Evolutionary conservation across 2,113 vertebrate species (phyloP).

Genomic region (Salvelinus namaycush): DNA sequence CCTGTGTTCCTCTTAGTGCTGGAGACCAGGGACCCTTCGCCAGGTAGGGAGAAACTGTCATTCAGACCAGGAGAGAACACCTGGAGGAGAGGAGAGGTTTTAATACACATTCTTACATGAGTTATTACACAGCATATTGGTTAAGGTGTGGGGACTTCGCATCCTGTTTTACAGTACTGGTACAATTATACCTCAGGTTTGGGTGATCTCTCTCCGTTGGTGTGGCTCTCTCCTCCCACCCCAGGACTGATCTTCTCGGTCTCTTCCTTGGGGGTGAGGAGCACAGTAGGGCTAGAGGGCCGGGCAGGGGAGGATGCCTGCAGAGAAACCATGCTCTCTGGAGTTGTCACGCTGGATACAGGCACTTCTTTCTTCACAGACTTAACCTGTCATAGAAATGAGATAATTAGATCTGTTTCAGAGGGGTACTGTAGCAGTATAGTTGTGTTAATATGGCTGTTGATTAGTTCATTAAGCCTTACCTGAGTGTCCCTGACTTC

Average conservation of each 20-base stretch:
- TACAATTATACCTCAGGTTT: conserved; percentile 35
- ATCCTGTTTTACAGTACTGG: background rate
- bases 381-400: conserved; percentile 45
- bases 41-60: conserved; percentile 68
- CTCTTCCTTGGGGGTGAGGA: conserved; percentile 40
- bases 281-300: conserved; percentile 30
- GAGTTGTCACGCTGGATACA: conserved; percentile 24
- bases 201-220: conserved; percentile 53
- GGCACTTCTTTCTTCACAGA: conserved; percentile 56
- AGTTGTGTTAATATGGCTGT: background rate
- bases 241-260: conserved; percentile 31
- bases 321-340: conserved; percentile 20
- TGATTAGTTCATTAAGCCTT: conserved; percentile 7
- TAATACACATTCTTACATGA: background rate
- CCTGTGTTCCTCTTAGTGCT: conserved; percentile 74
- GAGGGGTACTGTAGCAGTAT: background rate
- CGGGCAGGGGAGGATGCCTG: conserved; percentile 8
- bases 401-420: background rate
- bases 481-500: conserved; percentile 63
- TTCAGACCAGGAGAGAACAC: conserved; percentile 42
- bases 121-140: too few relatives aligned
- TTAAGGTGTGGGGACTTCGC: background rate
- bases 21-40: conserved; percentile 74
- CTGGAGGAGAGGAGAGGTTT: conserved; percentile 31
- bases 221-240: conserved; percentile 32